These are phyloP conservation scores for Acanthornis magna DNA, from an alignment of 2,797 vertebrate species.

Conservation along the genomic window DNA sequence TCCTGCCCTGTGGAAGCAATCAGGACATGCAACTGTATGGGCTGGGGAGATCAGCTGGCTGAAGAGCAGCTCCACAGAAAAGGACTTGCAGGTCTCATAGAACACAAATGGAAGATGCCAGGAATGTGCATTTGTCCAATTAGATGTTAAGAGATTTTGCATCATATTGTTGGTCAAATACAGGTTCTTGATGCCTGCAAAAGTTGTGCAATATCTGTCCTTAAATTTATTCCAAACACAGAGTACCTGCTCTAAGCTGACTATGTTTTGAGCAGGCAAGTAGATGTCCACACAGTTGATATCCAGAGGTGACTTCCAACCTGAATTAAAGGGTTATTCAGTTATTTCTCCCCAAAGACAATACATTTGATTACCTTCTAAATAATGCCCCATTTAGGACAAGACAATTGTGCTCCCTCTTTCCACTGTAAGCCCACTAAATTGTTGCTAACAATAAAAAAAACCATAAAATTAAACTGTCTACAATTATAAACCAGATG, in stretches of 20 bases:
- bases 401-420: fast-evolving
- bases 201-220: not conserved
- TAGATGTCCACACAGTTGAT: not conserved
- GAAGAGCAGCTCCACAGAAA: not conserved
- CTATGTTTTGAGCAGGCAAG: fast-evolving
- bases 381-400: not conserved
- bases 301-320: not conserved
- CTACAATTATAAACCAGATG: not conserved
- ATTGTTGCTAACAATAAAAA: not conserved
- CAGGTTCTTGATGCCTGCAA: not conserved
- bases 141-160: not conserved
- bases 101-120: not conserved
- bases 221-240: not conserved
- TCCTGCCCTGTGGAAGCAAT: not conserved
- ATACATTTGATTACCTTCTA: not conserved
- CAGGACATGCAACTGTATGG: fast-evolving
- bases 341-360: not conserved
- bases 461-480: not conserved
- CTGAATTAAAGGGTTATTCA: not conserved
- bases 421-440: not conserved
- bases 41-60: not conserved
- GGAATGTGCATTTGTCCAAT: not conserved
- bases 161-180: not conserved
- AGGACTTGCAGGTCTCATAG: not conserved
- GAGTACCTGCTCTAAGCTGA: not conserved